Percentiles rank a stretch among this genome's conserved stretches.
Conservation (phyloP, 2,113 vertebrate species). For the Eulemur rufifrons region DNA sequence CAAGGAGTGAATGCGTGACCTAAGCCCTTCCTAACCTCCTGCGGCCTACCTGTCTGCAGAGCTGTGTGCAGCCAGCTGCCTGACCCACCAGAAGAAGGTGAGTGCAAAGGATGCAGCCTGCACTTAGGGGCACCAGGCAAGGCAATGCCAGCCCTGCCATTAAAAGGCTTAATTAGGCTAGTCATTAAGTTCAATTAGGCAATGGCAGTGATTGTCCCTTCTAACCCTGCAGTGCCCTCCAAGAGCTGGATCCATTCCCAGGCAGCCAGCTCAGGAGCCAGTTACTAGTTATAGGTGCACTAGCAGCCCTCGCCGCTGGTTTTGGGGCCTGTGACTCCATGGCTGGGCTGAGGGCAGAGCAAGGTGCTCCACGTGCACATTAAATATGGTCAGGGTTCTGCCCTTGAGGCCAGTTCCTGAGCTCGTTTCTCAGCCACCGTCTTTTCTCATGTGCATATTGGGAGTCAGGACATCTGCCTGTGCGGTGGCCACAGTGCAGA, state of each 20-base stretch:
- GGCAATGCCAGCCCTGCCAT: slow-evolving; percentile 42
- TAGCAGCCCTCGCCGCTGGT: background rate
- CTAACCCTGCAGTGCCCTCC: slow-evolving; percentile 63
- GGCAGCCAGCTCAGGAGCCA: background rate
- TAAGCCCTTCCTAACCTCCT: background rate
- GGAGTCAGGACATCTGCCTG: background rate
- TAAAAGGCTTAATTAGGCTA: slow-evolving; percentile 64
- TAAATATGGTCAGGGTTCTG: background rate
- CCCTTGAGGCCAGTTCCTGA: background rate
- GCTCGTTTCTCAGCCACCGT: background rate
- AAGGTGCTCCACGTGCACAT: rapidly evolving
- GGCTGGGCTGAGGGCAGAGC: background rate
- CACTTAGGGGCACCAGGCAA: slow-evolving; percentile 30
- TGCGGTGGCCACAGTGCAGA: background rate
- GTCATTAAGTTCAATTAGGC: slow-evolving; percentile 72
- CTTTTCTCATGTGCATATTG: background rate
- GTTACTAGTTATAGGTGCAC: background rate
- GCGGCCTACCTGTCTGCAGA: background rate
- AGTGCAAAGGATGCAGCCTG: background rate
- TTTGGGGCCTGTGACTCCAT: background rate
- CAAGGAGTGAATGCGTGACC: background rate
- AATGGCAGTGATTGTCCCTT: slow-evolving; percentile 53
- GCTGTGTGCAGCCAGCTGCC: background rate
- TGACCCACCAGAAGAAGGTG: background rate
- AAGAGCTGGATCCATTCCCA: slow-evolving; percentile 66